Conservation (phyloP, 1,140 invertebrate genomes). For the Vanessa atalanta region DNA sequence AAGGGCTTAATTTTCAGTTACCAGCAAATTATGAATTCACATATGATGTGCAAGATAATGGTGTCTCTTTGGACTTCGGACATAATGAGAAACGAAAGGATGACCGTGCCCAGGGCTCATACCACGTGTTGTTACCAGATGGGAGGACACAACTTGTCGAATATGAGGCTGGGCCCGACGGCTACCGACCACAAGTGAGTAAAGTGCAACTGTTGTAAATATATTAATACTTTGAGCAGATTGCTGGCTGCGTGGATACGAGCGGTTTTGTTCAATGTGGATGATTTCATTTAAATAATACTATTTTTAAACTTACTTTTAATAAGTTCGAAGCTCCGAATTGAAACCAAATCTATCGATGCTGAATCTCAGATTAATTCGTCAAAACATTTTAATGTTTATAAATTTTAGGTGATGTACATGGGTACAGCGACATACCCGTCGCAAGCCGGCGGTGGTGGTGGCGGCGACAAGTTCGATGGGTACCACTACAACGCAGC, state of each 20-base stretch:
- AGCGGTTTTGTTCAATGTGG: too few species aligned
- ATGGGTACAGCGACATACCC: slow-evolving; percentile 82
- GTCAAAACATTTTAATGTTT: too few species aligned
- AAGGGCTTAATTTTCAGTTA: slow-evolving; percentile 69
- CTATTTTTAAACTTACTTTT: too few species aligned
- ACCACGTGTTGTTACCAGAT: slow-evolving; percentile 85
- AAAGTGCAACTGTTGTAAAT: too few species aligned
- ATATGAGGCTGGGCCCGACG: slow-evolving; percentile 84
- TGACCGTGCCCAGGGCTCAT: slow-evolving; percentile 83
- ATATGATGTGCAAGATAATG: slow-evolving; percentile 84
- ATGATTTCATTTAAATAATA: too few species aligned
- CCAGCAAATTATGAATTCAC: slow-evolving; percentile 86
- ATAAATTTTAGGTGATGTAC: slow-evolving; percentile 79
- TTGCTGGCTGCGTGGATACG: too few species aligned
- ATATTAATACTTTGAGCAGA: too few species aligned
- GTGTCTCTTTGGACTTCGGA: slow-evolving; percentile 82
- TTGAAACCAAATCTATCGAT: too few species aligned
- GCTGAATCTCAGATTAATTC: neutral
- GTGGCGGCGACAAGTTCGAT: slow-evolving; percentile 61
- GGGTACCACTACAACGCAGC: slow-evolving; percentile 82
- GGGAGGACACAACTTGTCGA: slow-evolving; percentile 85
- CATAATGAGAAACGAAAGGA: slow-evolving; percentile 84
- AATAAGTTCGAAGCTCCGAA: too few species aligned
- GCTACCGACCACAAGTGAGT: slow-evolving; percentile 84
- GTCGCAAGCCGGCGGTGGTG: slow-evolving; percentile 28